Conservation (phyloP, 2,888 invertebrate species). For the Erebia aethiops region DNA sequence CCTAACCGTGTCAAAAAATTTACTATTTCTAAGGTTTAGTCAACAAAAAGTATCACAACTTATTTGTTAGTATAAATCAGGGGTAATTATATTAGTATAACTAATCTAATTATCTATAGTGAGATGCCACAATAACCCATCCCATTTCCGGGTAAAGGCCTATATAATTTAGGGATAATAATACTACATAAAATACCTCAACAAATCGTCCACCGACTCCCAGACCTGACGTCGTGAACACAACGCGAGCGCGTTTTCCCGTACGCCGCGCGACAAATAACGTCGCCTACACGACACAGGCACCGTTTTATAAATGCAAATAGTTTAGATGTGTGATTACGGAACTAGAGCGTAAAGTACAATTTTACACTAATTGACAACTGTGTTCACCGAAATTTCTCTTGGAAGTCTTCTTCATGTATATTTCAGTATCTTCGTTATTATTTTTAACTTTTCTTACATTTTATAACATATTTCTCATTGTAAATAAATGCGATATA, state of each 20-base stretch:
- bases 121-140: no score
- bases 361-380: not conserved
- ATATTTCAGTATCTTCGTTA: not conserved
- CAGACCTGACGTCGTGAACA: slow-evolving; percentile 10
- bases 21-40: no score
- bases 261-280: slow-evolving; percentile 25
- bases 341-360: slow-evolving; percentile 12
- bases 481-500: no score
- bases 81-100: no score
- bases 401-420: not conserved
- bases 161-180: no score
- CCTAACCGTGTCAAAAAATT: no score
- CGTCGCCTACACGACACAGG: slow-evolving; percentile 31
- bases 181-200: not conserved
- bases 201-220: slow-evolving; percentile 5
- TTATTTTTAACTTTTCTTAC: no score
- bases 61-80: no score
- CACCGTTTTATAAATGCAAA: slow-evolving; percentile 37
- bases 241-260: slow-evolving; percentile 6
- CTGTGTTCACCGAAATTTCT: not conserved
- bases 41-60: no score
- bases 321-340: slow-evolving; percentile 26
- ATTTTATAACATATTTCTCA: no score
- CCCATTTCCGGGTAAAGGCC: no score
- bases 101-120: no score